A percentile compares a stretch with the other conserved stretches of the same genome.
Conservation (phyloP, 2,797 vertebrate species). For the Pantherophis vulpinus region DNA sequence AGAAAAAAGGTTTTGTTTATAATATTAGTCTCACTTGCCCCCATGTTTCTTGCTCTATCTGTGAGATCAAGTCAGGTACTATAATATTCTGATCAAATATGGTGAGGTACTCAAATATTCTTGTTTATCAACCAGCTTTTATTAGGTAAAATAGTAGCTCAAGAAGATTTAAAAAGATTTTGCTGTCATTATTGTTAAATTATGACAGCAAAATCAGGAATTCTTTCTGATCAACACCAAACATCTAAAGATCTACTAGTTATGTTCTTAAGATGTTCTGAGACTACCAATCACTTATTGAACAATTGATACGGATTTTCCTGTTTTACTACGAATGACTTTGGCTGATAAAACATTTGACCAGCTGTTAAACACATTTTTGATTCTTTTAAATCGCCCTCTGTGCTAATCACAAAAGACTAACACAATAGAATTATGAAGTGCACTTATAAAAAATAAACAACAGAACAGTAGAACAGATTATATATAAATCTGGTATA, state of each 20-base stretch:
- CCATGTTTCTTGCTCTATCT: neutral
- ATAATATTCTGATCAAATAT: neutral
- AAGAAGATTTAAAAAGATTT: neutral
- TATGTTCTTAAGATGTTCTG: neutral
- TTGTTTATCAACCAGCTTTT: neutral
- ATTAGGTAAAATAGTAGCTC: neutral
- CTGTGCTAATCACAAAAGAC: neutral
- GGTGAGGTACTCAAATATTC: neutral
- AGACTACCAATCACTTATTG: neutral
- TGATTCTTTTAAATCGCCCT: neutral
- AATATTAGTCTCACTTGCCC: neutral
- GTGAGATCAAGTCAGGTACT: neutral
- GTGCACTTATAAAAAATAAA: neutral
- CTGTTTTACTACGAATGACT: no score
- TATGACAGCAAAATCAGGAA: neutral
- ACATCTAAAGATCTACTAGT: neutral
- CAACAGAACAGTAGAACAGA: neutral
- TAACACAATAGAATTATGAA: neutral
- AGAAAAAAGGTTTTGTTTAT: neutral
- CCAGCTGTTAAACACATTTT: neutral
- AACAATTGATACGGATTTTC: neutral
- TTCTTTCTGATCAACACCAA: neutral
- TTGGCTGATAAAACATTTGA: neutral
- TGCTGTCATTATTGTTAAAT: neutral
- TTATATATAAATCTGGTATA: neutral